phyloP scores from a whole-genome alignment of 2,113 vertebrate species.

The Vulpes vulpes region DNA sequence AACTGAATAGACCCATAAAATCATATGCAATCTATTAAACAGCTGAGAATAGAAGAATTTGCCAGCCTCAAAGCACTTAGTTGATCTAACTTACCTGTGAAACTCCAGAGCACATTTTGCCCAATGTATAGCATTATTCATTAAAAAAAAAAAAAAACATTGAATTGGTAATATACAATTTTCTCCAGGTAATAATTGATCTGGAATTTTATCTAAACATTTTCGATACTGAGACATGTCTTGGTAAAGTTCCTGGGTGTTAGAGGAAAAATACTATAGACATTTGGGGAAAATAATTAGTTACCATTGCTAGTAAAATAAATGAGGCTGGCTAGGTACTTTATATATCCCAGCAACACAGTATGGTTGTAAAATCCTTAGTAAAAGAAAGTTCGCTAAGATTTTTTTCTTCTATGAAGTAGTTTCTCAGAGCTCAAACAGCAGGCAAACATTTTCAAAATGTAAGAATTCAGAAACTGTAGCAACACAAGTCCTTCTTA shows the following conservation, averaged over 20 bases:
- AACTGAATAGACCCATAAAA: not conserved
- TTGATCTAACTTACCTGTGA: not conserved
- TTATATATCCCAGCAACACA: not conserved
- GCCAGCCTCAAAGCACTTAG: not conserved
- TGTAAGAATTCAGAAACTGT: slow-evolving; percentile 21
- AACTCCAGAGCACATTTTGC: not conserved
- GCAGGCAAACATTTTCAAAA: slow-evolving; percentile 44
- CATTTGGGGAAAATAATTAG: not conserved
- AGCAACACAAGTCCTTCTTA: slow-evolving; percentile 38
- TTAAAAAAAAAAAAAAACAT: slow-evolving; percentile 13
- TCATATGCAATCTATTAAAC: not conserved
- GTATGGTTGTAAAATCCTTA: not conserved
- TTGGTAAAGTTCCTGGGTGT: not conserved
- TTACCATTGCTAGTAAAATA: slow-evolving; percentile 13
- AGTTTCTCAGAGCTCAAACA: slow-evolving; percentile 9
- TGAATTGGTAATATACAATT: not conserved
- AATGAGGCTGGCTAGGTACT: not conserved
- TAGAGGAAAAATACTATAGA: not conserved
- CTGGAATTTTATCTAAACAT: slow-evolving; percentile 46
- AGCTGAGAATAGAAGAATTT: not conserved
- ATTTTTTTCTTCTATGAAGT: not conserved
- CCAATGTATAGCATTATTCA: not conserved
- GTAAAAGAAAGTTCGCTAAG: not conserved
- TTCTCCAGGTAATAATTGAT: not conserved
- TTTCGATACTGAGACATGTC: not conserved